Conservation (phyloP, 2,888 invertebrate genomes). For the Neoaliturus tenellus region DNA sequence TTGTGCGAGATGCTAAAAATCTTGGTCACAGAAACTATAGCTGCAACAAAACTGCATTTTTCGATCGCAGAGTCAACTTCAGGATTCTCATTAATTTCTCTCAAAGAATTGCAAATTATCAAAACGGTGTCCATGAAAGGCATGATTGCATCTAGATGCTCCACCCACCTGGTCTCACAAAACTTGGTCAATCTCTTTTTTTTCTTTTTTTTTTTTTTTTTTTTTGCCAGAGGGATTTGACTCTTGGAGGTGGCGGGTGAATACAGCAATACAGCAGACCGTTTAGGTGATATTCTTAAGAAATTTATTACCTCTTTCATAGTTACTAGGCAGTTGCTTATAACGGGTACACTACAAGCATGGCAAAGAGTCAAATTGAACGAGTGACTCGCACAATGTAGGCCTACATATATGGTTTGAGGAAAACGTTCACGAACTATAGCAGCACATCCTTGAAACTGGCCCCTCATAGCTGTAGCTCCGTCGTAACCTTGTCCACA, state of each 20-base stretch:
- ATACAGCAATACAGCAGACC: constrained; percentile 27
- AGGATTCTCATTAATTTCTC: constrained; percentile 20
- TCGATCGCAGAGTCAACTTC: constrained; percentile 16
- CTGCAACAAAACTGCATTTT: constrained; percentile 36
- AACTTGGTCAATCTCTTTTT: constrained; percentile 23
- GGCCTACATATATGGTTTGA: constrained; percentile 65
- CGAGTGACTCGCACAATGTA: constrained; percentile 66
- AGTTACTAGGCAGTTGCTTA: constrained; percentile 64
- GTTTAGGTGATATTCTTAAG: constrained; percentile 53
- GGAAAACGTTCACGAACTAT: constrained; percentile 58
- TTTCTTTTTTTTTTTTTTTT: too few species aligned
- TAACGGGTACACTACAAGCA: constrained; percentile 62
- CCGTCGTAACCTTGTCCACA: constrained; percentile 67
- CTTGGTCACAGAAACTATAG: constrained; percentile 27
- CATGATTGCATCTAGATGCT: constrained; percentile 25
- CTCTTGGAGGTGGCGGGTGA: constrained; percentile 36
- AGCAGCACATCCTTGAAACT: constrained; percentile 64
- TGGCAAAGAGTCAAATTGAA: constrained; percentile 66
- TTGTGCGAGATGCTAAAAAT: neutral
- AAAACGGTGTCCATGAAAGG: neutral
- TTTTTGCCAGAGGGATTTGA: constrained; percentile 23
- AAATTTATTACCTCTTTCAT: constrained; percentile 59
- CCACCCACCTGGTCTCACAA: constrained; percentile 38
- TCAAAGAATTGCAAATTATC: constrained; percentile 24
- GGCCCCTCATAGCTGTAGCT: constrained; percentile 64